These are phyloP conservation scores for Bimastos eiseni DNA, from an alignment of 2,888 invertebrate species.

Conservation along the genomic window DNA sequence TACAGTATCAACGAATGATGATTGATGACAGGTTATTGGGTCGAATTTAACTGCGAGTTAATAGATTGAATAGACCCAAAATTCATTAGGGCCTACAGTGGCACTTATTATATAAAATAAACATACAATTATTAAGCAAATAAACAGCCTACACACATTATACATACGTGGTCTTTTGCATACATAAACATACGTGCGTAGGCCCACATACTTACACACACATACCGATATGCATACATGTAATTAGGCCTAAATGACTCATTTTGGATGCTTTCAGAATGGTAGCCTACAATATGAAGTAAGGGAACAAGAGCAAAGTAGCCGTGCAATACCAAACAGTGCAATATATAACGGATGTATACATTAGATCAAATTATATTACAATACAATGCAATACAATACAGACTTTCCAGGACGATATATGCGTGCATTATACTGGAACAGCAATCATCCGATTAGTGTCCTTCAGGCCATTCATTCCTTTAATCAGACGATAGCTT, in stretches of 20 bases:
- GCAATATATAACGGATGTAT: neutral
- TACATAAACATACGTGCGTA: too few species aligned
- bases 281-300: neutral
- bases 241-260: neutral
- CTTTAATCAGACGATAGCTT: neutral
- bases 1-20: too few species aligned
- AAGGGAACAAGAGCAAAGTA: neutral
- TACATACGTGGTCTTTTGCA: too few species aligned
- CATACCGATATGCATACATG: neutral
- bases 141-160: too few species aligned
- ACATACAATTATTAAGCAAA: too few species aligned
- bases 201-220: too few species aligned
- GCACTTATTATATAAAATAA: too few species aligned
- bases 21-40: too few species aligned
- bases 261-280: neutral
- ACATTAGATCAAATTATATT: neutral
- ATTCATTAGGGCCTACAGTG: too few species aligned
- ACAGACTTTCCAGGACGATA: too few species aligned
- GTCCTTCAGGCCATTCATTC: neutral
- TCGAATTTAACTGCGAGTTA: too few species aligned
- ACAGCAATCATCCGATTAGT: neutral
- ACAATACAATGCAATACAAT: neutral
- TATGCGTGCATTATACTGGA: neutral
- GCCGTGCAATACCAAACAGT: neutral
- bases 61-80: too few species aligned